phyloP scores from a whole-genome alignment of 2,113 vertebrate genomes.

The Hippocampus comes region DNA sequence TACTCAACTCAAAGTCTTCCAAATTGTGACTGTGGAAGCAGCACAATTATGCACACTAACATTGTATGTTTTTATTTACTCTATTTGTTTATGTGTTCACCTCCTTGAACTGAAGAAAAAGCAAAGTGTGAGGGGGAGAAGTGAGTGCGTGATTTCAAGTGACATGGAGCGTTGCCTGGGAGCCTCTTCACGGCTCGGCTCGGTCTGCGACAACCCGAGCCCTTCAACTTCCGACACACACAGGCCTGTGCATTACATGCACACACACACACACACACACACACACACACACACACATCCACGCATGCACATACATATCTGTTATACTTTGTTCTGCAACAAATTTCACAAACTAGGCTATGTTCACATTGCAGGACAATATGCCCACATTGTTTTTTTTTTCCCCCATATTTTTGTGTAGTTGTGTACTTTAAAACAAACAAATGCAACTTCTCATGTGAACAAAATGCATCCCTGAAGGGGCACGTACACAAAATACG shows the following conservation, averaged over 20 bases:
- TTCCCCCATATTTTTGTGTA: no score
- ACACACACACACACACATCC: neutral
- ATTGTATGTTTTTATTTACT: conserved; percentile 8
- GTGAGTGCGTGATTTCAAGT: conserved; percentile 58
- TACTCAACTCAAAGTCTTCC: conserved; percentile 4
- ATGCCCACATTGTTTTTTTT: no score
- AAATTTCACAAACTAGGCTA: neutral
- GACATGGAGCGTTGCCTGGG: conserved; percentile 61
- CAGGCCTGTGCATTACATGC: no score
- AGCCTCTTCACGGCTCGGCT: conserved; percentile 57
- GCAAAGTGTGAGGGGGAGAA: conserved; percentile 5
- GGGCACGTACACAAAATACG: no score
- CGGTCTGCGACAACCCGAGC: conserved; percentile 30
- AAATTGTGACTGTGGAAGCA: neutral
- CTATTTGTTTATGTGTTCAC: conserved; percentile 3
- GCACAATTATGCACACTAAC: conserved; percentile 16
- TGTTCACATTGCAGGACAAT: no score
- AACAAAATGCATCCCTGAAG: no score
- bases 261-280: neutral
- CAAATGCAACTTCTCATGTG: no score
- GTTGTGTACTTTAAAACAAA: no score
- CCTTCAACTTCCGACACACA: conserved; percentile 31
- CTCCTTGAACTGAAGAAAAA: conserved; percentile 20
- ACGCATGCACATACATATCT: conserved; percentile 8
- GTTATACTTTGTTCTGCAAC: neutral